Base-by-base conservation (phyloP, 2,797 vertebrate species). In the Apogon talboti region DNA sequence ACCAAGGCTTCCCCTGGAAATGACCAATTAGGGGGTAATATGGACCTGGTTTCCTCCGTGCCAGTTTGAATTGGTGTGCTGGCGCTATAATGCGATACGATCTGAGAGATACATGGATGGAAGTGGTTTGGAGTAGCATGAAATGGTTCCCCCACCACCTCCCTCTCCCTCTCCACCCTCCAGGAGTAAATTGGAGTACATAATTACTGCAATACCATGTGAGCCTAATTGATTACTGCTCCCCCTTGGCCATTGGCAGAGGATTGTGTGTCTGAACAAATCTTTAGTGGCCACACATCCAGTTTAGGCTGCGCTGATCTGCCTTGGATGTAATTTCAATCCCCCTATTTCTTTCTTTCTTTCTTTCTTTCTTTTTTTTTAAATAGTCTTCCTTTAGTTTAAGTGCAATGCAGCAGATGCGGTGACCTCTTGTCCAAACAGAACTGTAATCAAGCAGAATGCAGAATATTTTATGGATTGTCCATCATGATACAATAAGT, bases 1-100 rank as follows among this genome's bases (percentile, higher is more conserved):
- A 92, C 82, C 86, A 81, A 91, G 74, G 87, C 87, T 90, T 91
- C 86, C 89, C 78, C 90, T 92, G 92, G 93, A 94, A 94, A 94
- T 93, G 82, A 91, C 88, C 91, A 92, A 92, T 94, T 92, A 93
- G 88, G 76, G 71, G 71, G 71, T 87, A 90, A 90, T 91, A 59
- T 87, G 85, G 91, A 90, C 85, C 86, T 89, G 80, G 88, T 92
- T 93, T 92, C 90, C 91, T 89, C 82, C 14, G 51, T 92, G 92
- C 92, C 92, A 91, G 88, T 80, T 89, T 85, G 75, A 88, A 90
- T 92, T 40, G 74, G 80, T 71, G 82, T 15, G 54, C 82, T 79
- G 84, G 79, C 71, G 68, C 85, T 88, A 81, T 88, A 90, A 91
- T 86, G 85, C 65, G 91, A 92, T 92, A 89, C 74, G 84, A 93